Evolutionary conservation across 2,888 invertebrate species (phyloP).

Genomic region (Harpalus rubripes): DNA sequence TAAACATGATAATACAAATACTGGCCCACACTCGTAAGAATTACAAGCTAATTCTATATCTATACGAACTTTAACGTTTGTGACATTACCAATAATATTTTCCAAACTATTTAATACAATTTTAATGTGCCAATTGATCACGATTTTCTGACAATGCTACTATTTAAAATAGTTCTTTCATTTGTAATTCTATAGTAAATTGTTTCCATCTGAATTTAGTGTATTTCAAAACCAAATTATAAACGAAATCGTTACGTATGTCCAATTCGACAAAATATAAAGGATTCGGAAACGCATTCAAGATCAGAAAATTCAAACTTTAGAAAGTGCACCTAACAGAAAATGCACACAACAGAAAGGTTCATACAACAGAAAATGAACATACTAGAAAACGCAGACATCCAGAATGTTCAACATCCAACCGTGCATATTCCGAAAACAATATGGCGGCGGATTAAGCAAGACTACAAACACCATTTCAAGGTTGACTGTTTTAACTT

Average conservation of each 20-base stretch:
- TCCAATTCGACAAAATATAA: background rate
- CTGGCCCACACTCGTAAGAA: background rate
- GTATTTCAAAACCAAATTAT: background rate
- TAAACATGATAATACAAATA: background rate
- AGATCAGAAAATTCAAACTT: too few species aligned
- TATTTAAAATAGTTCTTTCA: background rate
- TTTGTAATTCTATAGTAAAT: background rate
- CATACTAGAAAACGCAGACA: too few species aligned
- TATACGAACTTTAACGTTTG: background rate
- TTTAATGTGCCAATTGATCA: background rate
- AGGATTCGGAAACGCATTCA: too few species aligned
- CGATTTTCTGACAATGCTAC: background rate
- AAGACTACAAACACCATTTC: too few species aligned
- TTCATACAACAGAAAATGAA: too few species aligned
- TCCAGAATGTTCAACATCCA: too few species aligned
- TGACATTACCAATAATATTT: background rate
- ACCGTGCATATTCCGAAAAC: too few species aligned
- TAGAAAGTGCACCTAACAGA: too few species aligned
- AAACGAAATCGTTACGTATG: background rate
- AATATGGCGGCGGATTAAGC: too few species aligned
- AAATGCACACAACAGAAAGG: too few species aligned
- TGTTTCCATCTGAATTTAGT: background rate
- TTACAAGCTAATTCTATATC: background rate
- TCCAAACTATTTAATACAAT: background rate
- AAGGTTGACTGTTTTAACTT: too few species aligned